Percentiles rank a stretch among this genome's conserved stretches.
Evolutionary conservation across 2,888 invertebrate genomes (phyloP).

Genomic region (Drosophila monieri): DNA sequence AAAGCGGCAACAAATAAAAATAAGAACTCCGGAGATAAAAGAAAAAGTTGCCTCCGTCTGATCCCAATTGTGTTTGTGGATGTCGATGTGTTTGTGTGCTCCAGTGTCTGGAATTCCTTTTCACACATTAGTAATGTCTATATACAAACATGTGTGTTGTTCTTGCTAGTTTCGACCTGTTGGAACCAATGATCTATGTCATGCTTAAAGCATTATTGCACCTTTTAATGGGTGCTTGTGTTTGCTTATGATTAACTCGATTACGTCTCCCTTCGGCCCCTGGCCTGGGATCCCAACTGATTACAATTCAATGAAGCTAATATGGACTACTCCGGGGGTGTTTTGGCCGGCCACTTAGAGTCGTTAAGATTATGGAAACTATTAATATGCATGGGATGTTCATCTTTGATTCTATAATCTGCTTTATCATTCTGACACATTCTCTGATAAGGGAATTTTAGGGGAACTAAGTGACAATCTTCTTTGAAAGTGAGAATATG

Average conservation of each 20-base stretch:
- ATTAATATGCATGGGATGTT: not conserved
- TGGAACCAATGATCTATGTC: constrained; percentile 41
- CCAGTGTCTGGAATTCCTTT: constrained; percentile 20
- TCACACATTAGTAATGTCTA: constrained; percentile 10
- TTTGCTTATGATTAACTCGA: constrained; percentile 33
- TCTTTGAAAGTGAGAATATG: too few species aligned
- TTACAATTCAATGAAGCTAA: constrained; percentile 1
- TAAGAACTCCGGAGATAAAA: constrained; percentile 48
- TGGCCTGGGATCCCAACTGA: not conserved
- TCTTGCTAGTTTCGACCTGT: constrained; percentile 44
- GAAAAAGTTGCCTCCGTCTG: constrained; percentile 63
- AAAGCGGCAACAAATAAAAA: constrained; percentile 49
- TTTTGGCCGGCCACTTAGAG: not conserved
- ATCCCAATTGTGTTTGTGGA: constrained; percentile 44
- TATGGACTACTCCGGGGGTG: constrained; percentile 1
- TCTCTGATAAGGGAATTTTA: not conserved
- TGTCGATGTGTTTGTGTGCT: constrained; percentile 22
- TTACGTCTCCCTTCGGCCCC: constrained; percentile 1
- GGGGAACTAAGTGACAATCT: too few species aligned
- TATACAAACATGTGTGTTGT: constrained; percentile 11
- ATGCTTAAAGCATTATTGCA: constrained; percentile 25
- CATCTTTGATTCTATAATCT: not conserved
- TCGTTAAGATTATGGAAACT: not conserved
- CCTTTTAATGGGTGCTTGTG: constrained; percentile 35
- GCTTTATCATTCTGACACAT: not conserved